phyloP scores from a whole-genome alignment of 2,888 invertebrate species.

The Sarcophaga carnaria region DNA sequence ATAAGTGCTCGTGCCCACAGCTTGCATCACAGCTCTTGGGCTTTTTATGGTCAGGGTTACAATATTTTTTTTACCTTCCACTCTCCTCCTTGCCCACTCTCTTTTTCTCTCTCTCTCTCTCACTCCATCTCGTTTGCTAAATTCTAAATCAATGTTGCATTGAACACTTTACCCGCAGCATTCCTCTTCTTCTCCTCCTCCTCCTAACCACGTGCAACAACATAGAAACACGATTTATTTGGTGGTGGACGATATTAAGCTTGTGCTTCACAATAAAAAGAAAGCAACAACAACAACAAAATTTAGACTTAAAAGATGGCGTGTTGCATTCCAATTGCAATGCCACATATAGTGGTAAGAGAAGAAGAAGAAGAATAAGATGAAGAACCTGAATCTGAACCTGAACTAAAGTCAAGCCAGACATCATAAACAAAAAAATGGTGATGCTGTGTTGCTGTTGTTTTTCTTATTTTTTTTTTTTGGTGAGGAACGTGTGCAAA shows the following conservation, averaged over 20 bases:
- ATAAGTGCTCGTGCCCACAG: not conserved
- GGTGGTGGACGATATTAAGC: not conserved
- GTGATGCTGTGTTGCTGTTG: no score
- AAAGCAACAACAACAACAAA: not conserved
- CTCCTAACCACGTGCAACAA: no score
- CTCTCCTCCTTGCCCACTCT: no score
- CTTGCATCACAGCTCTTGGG: not conserved
- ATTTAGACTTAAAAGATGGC: slow-evolving; percentile 16
- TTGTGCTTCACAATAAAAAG: not conserved
- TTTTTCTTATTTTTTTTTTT: no score
- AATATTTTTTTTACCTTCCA: not conserved
- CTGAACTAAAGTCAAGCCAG: no score
- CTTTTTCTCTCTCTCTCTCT: not conserved
- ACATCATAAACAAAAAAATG: no score
- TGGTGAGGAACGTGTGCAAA: no score
- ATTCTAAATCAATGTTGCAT: not conserved
- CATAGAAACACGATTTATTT: not conserved
- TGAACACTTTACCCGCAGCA: not conserved
- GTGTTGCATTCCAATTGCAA: slow-evolving; percentile 17
- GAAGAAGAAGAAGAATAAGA: no score
- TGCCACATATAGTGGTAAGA: not conserved
- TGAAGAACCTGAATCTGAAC: no score
- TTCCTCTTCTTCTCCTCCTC: no score
- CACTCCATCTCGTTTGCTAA: not conserved
- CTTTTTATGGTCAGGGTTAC: not conserved